Conservation (phyloP, 2,888 invertebrate species). For the Hermaeophaga mercurialis region DNA sequence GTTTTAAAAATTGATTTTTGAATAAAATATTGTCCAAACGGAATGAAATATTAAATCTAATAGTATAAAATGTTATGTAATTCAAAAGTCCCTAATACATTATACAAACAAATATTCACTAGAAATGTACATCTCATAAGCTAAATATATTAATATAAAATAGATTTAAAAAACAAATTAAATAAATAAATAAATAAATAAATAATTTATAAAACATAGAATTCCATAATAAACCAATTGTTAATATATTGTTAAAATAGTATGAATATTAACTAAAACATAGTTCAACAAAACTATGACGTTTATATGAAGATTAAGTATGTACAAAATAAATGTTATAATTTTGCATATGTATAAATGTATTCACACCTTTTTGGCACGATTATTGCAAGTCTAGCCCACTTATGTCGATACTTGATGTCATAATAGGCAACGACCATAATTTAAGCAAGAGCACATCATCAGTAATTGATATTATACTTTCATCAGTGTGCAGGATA, state of each 20-base stretch:
- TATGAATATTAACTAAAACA: not conserved
- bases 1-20: slow-evolving; percentile 12
- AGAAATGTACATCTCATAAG: slow-evolving; percentile 18
- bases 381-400: not conserved
- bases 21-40: slow-evolving; percentile 16
- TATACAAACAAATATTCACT: slow-evolving; percentile 25
- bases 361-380: slow-evolving; percentile 4
- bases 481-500: too few relatives aligned
- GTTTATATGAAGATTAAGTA: not conserved
- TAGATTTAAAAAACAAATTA: slow-evolving; percentile 4
- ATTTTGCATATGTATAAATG: not conserved
- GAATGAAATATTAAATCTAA: slow-evolving; percentile 10
- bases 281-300: not conserved
- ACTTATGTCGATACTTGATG: not conserved
- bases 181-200: slow-evolving; percentile 17
- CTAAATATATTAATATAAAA: slow-evolving; percentile 14
- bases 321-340: not conserved
- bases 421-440: too few relatives aligned
- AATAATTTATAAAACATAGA: slow-evolving; percentile 11
- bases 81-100: slow-evolving; percentile 28
- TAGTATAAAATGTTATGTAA: slow-evolving; percentile 37
- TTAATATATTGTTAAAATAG: not conserved
- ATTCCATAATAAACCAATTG: slow-evolving; percentile 15
- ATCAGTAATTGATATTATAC: too few relatives aligned
- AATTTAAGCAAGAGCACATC: too few relatives aligned